Conservation (phyloP, 2,888 invertebrate species). For the Acholoe squamosa region DNA sequence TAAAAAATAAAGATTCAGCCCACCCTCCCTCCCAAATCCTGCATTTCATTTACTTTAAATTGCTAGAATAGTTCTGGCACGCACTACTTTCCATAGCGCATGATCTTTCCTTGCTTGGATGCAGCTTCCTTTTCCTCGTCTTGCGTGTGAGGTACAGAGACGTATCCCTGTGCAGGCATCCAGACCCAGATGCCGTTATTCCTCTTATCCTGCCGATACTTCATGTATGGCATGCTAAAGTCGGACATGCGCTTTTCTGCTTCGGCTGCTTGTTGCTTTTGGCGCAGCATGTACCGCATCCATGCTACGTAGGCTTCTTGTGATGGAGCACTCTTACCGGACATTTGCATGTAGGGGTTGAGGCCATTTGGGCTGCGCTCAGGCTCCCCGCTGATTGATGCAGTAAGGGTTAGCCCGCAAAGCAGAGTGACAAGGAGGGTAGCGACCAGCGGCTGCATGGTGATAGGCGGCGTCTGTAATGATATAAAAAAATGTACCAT, state of each 20-base stretch:
- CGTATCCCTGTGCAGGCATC: constrained; percentile 82
- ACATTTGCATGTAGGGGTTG: neutral
- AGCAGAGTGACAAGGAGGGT: constrained; percentile 24
- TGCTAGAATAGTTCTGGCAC: neutral
- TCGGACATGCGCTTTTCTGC: constrained; percentile 55
- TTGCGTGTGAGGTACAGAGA: constrained; percentile 74
- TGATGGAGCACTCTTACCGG: constrained; percentile 35
- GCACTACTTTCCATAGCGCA: constrained; percentile 75
- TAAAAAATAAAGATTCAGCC: too few species aligned
- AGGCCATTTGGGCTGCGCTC: neutral
- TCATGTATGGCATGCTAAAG: constrained; percentile 64
- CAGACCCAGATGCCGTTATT: constrained; percentile 79
- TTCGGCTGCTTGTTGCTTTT: neutral
- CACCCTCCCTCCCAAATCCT: neutral
- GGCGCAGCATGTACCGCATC: constrained; percentile 51
- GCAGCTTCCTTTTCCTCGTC: constrained; percentile 67
- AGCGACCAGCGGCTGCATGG: constrained; percentile 23
- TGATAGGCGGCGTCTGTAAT: neutral
- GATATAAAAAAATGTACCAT: neutral
- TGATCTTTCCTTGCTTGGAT: constrained; percentile 72
- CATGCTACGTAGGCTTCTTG: constrained; percentile 47
- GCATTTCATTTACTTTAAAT: neutral
- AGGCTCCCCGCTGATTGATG: constrained; percentile 49
- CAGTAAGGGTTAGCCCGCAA: constrained; percentile 14
- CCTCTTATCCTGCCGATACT: constrained; percentile 64